Percentiles rank a stretch among this genome's conserved stretches.
These are phyloP conservation scores for Narcine bancroftii DNA, from an alignment of 2,113 vertebrate species.

Conservation along the genomic window DNA sequence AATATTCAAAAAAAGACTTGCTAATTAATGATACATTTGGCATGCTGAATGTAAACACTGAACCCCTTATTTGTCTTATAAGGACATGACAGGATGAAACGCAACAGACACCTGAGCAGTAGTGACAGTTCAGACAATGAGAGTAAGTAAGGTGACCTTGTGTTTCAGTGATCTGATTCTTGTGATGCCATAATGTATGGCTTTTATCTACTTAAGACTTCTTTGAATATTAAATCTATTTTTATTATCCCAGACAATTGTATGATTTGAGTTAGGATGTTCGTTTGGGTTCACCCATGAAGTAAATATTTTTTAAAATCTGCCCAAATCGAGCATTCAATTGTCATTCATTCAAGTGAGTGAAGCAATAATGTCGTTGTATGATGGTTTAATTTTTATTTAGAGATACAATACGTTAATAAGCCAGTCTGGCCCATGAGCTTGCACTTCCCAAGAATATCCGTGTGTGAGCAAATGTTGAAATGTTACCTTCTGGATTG, in stretches of 20 bases:
- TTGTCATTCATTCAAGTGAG: neutral
- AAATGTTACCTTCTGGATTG: neutral
- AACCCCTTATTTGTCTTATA: conserved; percentile 44
- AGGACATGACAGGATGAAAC: conserved; percentile 97
- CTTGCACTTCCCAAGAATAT: too few species aligned
- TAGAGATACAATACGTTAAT: too few species aligned
- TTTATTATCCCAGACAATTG: neutral
- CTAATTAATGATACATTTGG: too few species aligned
- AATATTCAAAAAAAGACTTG: too few species aligned
- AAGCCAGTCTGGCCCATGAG: too few species aligned
- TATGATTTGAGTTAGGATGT: neutral
- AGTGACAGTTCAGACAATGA: conserved; percentile 98
- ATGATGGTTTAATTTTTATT: too few species aligned
- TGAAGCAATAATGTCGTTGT: neutral
- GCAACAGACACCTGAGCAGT: conserved; percentile 82
- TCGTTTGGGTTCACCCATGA: neutral
- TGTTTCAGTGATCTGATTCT: neutral
- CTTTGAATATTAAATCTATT: neutral
- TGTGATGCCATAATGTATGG: neutral
- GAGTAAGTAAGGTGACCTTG: conserved; percentile 66
- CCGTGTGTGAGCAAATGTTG: too few species aligned
- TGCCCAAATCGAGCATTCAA: neutral
- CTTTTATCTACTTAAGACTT: neutral
- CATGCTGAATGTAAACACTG: neutral
- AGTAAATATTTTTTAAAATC: neutral